phyloP scores from a whole-genome alignment of 2,113 vertebrate genomes.

The Cyprinodon brontotheroides region DNA sequence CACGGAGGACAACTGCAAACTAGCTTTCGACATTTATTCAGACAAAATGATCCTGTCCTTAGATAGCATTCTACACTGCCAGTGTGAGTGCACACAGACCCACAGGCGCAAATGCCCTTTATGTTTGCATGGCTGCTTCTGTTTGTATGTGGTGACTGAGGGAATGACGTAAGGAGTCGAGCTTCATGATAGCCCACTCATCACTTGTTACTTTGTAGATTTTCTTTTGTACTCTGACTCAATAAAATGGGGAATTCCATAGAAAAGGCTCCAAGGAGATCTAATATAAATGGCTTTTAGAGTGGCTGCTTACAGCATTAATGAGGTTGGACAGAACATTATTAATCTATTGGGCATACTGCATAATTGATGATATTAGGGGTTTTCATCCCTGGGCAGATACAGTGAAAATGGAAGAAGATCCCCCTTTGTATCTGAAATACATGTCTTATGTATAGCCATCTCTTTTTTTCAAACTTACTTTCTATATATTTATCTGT shows the following conservation, averaged over 20 bases:
- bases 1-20: not conserved
- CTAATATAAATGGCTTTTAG: conserved; percentile 71
- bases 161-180: conserved; percentile 40
- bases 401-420: conserved; percentile 6
- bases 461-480: not conserved
- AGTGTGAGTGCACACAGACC: not conserved
- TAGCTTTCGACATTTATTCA: conserved; percentile 25
- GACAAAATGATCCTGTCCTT: conserved; percentile 25
- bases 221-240: conserved; percentile 35
- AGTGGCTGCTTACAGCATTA: conserved; percentile 66
- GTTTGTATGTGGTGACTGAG: conserved; percentile 26
- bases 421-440: conserved; percentile 9
- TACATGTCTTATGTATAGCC: not conserved
- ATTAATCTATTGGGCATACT: conserved; percentile 58
- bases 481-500: not conserved
- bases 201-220: conserved; percentile 24
- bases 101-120: conserved; percentile 34
- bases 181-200: conserved; percentile 21
- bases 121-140: conserved; percentile 31
- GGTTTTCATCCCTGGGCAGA: conserved; percentile 35
- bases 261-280: conserved; percentile 40
- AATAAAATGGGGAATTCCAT: conserved; percentile 22
- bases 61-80: conserved; percentile 2
- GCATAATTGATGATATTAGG: conserved; percentile 50
- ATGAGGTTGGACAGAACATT: conserved; percentile 59